Evolutionary conservation across 2,113 vertebrate genomes (phyloP).

Genomic region (Oplegnathus fasciatus): DNA sequence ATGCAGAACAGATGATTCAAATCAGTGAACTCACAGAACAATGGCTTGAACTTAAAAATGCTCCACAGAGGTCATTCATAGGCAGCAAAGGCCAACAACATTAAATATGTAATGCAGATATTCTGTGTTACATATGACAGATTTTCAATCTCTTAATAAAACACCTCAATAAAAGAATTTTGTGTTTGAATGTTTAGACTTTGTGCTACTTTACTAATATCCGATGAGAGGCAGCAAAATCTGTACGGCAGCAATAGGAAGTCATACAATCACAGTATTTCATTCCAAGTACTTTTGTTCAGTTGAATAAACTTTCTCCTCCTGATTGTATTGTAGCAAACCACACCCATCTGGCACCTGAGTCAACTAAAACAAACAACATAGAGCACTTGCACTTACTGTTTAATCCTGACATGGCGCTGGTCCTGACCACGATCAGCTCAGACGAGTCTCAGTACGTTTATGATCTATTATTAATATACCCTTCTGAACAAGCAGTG

Average conservation of each 20-base stretch:
- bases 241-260: background rate
- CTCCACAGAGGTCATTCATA: no score
- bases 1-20: no score
- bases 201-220: background rate
- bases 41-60: no score
- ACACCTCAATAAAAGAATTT: background rate
- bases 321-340: background rate
- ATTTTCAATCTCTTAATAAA: background rate
- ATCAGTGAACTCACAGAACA: no score
- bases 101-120: background rate
- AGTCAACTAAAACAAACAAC: conserved; percentile 26
- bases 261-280: background rate
- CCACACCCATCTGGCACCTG: conserved; percentile 6
- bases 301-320: background rate
- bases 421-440: background rate
- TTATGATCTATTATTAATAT: background rate
- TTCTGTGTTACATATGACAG: background rate
- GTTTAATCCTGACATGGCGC: background rate
- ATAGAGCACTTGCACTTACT: background rate
- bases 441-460: background rate
- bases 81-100: no score
- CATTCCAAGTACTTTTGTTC: background rate
- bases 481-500: background rate
- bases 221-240: background rate
- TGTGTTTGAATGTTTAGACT: background rate